Conservation (phyloP, 2,797 vertebrate species). For the Danio jaintianensis region DNA sequence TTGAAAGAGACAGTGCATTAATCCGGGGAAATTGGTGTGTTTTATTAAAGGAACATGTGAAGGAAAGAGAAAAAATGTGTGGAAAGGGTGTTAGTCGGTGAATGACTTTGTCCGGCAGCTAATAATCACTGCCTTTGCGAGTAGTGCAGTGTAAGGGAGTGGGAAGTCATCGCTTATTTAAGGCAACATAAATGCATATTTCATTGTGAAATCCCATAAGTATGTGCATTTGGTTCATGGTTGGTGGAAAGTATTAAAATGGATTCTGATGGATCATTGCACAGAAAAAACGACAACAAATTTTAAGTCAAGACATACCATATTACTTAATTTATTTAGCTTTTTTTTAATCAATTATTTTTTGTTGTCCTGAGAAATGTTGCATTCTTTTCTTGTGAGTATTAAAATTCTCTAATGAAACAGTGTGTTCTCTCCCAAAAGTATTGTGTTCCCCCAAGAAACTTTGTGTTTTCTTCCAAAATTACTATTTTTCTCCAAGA, state of each 20-base stretch:
- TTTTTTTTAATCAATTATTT: too few species aligned
- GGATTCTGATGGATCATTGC: not conserved
- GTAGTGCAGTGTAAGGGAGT: not conserved
- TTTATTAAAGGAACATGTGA: constrained; percentile 19
- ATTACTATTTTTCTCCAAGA: too few species aligned
- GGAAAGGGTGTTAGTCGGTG: not conserved
- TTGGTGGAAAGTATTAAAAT: not conserved
- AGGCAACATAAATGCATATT: not conserved
- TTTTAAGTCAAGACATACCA: too few species aligned
- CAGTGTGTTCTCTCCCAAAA: too few species aligned
- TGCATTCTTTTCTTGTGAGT: too few species aligned
- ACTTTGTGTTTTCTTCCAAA: too few species aligned
- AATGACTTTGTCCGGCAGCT: not conserved
- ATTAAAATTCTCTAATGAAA: too few species aligned
- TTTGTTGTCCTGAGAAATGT: too few species aligned
- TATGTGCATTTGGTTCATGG: not conserved
- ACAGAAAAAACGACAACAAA: too few species aligned
- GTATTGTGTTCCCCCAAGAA: too few species aligned
- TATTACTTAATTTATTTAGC: too few species aligned
- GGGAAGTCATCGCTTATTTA: not conserved
- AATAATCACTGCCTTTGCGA: not conserved
- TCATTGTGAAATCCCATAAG: not conserved
- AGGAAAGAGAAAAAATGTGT: not conserved
- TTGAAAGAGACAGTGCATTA: constrained; percentile 28
- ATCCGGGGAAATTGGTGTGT: constrained; percentile 6